phyloP scores from a whole-genome alignment of 1,140 invertebrate species.

The Yoshiicerus persimilis region DNA sequence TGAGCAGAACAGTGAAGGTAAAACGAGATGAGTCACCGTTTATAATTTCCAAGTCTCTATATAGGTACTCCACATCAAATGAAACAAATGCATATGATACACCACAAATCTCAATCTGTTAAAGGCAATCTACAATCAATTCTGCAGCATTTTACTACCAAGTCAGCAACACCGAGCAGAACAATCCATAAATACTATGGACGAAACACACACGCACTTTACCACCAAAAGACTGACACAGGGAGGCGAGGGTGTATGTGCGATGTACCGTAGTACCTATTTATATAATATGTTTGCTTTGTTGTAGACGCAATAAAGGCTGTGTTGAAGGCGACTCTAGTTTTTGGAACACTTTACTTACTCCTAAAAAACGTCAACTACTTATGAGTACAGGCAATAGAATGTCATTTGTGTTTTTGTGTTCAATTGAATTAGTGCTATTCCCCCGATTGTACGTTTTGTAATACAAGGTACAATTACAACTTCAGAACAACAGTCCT shows the following conservation, averaged over 20 bases:
- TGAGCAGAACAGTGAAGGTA: background rate
- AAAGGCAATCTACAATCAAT: background rate
- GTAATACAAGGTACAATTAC: too few species aligned
- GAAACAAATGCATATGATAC: background rate
- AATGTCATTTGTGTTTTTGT: background rate
- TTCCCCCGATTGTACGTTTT: background rate
- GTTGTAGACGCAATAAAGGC: background rate
- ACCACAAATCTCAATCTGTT: background rate
- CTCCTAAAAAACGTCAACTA: background rate
- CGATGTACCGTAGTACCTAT: too few species aligned
- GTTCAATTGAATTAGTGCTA: background rate
- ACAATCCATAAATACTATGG: background rate
- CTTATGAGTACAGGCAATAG: background rate
- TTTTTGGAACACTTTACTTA: background rate
- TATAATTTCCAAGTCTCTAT: background rate
- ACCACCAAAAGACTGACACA: background rate
- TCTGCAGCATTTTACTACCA: background rate
- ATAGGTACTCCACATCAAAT: background rate
- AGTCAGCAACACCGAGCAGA: background rate
- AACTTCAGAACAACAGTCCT: background rate
- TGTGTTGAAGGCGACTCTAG: background rate
- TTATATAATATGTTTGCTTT: background rate
- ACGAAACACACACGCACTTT: background rate
- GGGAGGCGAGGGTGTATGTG: background rate
- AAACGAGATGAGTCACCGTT: constrained; percentile 12